Evolutionary conservation across 2,113 vertebrate species (phyloP).

Genomic region (Bolborhynchus lineola): DNA sequence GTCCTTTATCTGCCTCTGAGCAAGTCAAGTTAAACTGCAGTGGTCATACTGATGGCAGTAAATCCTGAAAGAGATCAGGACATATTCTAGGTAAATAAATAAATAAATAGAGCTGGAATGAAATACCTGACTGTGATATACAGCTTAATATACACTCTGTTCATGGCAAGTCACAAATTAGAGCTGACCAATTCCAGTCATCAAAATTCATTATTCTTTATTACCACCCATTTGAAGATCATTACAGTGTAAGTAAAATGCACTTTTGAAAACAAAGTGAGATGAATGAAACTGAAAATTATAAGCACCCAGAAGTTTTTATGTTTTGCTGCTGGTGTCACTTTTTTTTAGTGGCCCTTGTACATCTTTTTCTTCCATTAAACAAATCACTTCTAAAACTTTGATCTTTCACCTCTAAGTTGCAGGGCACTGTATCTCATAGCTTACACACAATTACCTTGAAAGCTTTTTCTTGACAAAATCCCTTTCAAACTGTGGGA

Average conservation of each 20-base stretch:
- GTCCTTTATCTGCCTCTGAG: background rate
- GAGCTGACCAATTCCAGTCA: background rate
- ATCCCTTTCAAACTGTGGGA: background rate
- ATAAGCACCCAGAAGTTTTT: background rate
- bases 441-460: background rate
- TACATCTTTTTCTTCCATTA: background rate
- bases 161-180: background rate
- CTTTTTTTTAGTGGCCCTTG: background rate
- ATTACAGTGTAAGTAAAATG: background rate
- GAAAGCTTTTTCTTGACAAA: background rate
- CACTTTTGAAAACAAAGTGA: background rate
- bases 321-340: background rate
- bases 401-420: background rate
- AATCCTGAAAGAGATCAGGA: background rate
- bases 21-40: background rate
- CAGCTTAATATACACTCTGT: background rate
- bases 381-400: background rate
- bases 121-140: background rate
- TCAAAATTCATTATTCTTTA: slow-evolving; percentile 2
- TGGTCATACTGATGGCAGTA: background rate
- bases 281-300: background rate
- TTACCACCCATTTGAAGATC: slow-evolving; percentile 11
- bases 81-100: background rate
- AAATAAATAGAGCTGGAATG: background rate
- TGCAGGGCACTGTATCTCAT: background rate